Conservation (phyloP, 2,113 vertebrate genomes). For the Rattus norvegicus region DNA sequence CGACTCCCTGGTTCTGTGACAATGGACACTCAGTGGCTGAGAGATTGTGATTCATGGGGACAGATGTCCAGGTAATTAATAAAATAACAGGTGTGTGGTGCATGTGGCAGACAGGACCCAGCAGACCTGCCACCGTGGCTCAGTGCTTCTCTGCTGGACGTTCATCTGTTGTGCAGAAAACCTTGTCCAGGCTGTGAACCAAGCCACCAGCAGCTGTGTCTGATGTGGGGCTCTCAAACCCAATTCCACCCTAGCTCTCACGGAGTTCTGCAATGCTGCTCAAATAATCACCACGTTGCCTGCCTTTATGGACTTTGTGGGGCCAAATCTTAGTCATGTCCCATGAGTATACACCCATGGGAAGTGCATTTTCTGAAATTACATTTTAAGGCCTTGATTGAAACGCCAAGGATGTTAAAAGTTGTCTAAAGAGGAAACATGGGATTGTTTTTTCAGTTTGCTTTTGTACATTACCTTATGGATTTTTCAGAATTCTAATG, state of each 20-base stretch:
- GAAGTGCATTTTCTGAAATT: not conserved
- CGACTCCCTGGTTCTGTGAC: too few relatives aligned
- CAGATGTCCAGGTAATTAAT: too few relatives aligned
- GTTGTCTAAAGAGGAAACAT: not conserved
- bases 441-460: not conserved
- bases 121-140: not conserved
- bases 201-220: too few relatives aligned
- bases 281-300: not conserved
- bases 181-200: not conserved
- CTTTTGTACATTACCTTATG: not conserved
- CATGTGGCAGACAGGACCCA: not conserved
- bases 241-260: not conserved
- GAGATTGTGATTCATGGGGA: accelerated
- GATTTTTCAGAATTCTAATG: not conserved
- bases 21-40: not conserved
- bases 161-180: accelerated
- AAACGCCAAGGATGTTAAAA: not conserved
- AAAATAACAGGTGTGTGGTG: not conserved
- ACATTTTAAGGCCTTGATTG: not conserved
- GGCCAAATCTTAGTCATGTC: not conserved
- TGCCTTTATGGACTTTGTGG: too few relatives aligned
- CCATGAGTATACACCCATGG: not conserved
- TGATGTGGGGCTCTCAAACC: not conserved
- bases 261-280: accelerated
- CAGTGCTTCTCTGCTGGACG: not conserved